phyloP scores from a whole-genome alignment of 2,113 vertebrate genomes.

The Erinaceus europaeus region DNA sequence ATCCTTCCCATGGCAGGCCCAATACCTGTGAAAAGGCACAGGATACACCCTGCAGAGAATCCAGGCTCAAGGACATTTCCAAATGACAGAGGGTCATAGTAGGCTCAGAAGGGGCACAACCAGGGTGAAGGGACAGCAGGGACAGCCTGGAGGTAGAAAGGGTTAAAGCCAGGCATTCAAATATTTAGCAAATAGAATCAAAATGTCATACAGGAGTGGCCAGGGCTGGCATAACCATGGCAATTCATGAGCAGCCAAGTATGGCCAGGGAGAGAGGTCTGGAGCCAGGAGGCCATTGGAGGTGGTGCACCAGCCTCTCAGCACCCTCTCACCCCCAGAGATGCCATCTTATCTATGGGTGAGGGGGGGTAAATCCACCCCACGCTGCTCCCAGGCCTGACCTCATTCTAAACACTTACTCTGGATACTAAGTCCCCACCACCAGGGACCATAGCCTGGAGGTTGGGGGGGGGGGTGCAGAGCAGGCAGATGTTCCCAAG shows the following conservation, averaged over 20 bases:
- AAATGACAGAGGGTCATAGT: neutral
- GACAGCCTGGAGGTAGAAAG: neutral
- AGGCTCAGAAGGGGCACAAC: neutral
- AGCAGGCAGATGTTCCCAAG: too few species aligned
- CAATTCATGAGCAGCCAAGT: neutral
- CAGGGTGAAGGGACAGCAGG: neutral
- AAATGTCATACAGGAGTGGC: constrained; percentile 19
- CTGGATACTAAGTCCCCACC: neutral
- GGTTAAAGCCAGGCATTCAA: constrained; percentile 45
- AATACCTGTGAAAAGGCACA: neutral
- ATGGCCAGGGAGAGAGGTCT: neutral
- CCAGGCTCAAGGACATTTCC: neutral
- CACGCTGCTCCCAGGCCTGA: too few species aligned
- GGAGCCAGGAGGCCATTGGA: neutral
- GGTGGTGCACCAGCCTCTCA: neutral
- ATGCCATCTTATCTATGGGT: neutral
- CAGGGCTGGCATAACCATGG: constrained; percentile 48
- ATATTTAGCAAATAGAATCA: constrained; percentile 60
- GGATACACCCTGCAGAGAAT: neutral
- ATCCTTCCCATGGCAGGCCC: too few species aligned
- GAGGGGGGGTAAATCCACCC: too few species aligned
- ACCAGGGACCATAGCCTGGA: neutral
- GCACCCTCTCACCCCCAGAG: neutral
- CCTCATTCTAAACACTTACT: neutral
- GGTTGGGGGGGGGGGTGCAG: too few species aligned